phyloP scores from a whole-genome alignment of 2,113 vertebrate species.

The Nibea albiflora region DNA sequence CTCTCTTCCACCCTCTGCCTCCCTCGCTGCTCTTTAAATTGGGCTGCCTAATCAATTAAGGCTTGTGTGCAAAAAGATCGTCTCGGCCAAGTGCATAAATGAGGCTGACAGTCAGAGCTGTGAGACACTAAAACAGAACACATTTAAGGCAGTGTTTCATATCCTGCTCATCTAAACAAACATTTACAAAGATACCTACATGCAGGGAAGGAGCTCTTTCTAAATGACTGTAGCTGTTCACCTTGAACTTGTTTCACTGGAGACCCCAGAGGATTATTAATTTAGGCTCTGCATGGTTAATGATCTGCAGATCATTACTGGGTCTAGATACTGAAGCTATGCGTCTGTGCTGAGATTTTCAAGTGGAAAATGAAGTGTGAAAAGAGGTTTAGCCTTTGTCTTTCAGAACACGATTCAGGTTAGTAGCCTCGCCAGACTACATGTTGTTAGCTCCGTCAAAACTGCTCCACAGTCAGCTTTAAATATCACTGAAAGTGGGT shows the following conservation, averaged over 20 bases:
- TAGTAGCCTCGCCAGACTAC: not conserved
- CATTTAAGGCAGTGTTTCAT: not conserved
- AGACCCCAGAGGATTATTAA: not conserved
- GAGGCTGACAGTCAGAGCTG: conserved; percentile 22
- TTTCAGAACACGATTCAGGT: not conserved
- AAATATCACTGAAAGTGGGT: no score
- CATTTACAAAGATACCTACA: not conserved
- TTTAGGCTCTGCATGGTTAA: not conserved
- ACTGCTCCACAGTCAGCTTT: no score
- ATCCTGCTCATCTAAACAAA: not conserved
- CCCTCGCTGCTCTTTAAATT: conserved; percentile 62
- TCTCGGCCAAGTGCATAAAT: conserved; percentile 44
- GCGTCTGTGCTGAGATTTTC: not conserved
- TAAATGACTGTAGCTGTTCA: not conserved
- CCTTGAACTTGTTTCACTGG: not conserved
- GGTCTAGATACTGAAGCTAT: not conserved
- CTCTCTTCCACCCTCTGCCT: conserved; percentile 17
- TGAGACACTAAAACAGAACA: conserved; percentile 6
- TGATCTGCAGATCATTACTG: not conserved
- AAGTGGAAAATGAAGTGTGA: not conserved
- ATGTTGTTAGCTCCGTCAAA: not conserved
- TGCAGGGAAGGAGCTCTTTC: not conserved
- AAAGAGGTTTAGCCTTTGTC: not conserved
- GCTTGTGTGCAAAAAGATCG: conserved; percentile 17
- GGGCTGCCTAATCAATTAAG: conserved; percentile 70